Evolutionary conservation across 2,113 vertebrate genomes (phyloP), one percentile per base, ranked within the genome.

Genomic region (Ibidorhyncha struthersii): DNA sequence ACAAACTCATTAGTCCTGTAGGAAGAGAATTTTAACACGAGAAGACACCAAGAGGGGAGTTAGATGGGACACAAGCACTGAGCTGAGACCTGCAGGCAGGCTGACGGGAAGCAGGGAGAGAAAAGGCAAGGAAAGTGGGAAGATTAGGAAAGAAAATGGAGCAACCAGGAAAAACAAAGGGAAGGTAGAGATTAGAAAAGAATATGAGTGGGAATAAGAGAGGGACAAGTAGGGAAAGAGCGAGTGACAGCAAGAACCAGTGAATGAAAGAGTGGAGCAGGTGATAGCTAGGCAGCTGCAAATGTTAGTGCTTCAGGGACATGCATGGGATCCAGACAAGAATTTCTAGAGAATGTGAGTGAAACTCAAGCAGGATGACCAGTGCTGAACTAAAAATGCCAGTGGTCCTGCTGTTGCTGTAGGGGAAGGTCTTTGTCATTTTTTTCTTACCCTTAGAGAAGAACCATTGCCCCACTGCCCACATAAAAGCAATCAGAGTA

Each of bases 231-330:
- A 93, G 26, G 29, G 72, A 78, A 78, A 70, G 23, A 88, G 43
- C 63, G 14, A 40, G 22, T n/a, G 40, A 67, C 45, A 88, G 50
- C 27, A 86, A 83, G 86, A 93, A 74, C 9, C 17, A 52, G 41
- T 20, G 52, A 78, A 70, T 89, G 83, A 92, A 74, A 94, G 83
- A 93, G 81, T 17, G 86, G 38, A 93, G 76, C 93, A 95, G 95
- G 78, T 96, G 94, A 96, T 5, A 55, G 25, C 30, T 7, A 41
- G 56, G 86, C 93, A 97, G 96, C 95, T 94, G 90, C 72, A 86
- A 90, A 45, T 56, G 34, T 34, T 34, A 81, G 47, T 0, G 0
- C 58, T 93, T 91, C 58, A 95, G 78, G 91, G 90, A 87, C 43
- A 79, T 0, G 6, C 45, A 94, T 27, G 19, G 66, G 84, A 87